These are phyloP conservation scores for Athalia rosae DNA, from an alignment of 2,888 invertebrate genomes.

Conservation along the genomic window DNA sequence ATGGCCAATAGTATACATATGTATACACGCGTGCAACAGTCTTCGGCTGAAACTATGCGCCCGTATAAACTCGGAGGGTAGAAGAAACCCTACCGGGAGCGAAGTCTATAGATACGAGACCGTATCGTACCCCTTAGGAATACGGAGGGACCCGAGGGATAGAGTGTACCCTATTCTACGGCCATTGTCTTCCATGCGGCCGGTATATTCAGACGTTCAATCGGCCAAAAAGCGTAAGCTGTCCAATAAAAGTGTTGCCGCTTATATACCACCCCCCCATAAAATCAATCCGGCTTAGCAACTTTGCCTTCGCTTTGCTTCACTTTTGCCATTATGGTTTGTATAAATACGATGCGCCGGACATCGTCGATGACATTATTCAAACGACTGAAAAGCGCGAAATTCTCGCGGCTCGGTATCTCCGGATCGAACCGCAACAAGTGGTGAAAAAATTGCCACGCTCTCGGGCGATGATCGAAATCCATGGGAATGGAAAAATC, in stretches of 20 bases:
- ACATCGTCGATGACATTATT: no score
- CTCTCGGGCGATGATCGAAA: no score
- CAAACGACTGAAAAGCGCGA: no score
- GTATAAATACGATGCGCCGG: background rate
- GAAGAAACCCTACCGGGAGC: background rate
- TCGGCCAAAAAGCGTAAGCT: slow-evolving; percentile 37
- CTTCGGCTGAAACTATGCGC: no score
- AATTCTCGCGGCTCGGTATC: no score
- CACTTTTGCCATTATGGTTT: background rate
- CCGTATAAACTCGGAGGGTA: background rate
- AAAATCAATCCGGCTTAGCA: slow-evolving; percentile 41
- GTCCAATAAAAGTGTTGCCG: slow-evolving; percentile 41
- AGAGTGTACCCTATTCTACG: background rate
- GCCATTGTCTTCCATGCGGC: slow-evolving; percentile 32
- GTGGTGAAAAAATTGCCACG: no score
- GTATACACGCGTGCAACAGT: no score
- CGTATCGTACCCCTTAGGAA: background rate
- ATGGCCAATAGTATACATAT: no score
- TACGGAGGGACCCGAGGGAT: background rate
- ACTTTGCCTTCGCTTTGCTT: background rate
- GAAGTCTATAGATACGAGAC: background rate
- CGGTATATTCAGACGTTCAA: slow-evolving; percentile 24
- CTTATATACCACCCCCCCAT: slow-evolving; percentile 8
- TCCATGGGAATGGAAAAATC: background rate
- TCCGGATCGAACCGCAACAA: no score